Percentiles rank a stretch among this genome's conserved stretches.
Conservation (phyloP, 2,113 vertebrate genomes). For the Galeopterus variegatus region DNA sequence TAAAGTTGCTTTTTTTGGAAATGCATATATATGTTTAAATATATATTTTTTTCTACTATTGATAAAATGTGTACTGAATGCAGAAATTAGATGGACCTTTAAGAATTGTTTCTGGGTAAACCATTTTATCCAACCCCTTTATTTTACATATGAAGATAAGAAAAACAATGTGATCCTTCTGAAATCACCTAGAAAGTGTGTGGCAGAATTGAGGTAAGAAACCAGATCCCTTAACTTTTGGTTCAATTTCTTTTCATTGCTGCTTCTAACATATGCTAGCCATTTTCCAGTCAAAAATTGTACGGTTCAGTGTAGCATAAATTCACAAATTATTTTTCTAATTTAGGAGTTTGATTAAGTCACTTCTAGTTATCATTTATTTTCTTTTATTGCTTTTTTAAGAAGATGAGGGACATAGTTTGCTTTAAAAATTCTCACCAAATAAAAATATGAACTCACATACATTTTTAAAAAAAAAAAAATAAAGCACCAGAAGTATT, state of each 20-base stretch:
- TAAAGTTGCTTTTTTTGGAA: background rate
- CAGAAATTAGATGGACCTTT: background rate
- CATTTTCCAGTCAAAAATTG: slow-evolving; percentile 73
- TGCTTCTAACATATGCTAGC: slow-evolving; percentile 70
- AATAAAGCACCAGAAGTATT: slow-evolving; percentile 16
- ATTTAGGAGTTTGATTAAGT: slow-evolving; percentile 72
- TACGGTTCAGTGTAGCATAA: slow-evolving; percentile 32
- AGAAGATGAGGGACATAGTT: background rate
- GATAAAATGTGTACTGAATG: background rate
- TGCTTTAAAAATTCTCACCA: background rate
- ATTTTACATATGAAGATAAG: slow-evolving; percentile 54
- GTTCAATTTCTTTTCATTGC: slow-evolving; percentile 70
- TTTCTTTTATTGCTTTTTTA: slow-evolving; percentile 48
- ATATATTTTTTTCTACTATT: background rate
- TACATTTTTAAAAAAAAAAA: background rate
- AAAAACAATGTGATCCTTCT: background rate
- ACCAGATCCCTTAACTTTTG: slow-evolving; percentile 59
- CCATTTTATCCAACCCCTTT: background rate
- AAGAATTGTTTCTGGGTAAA: background rate
- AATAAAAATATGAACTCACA: slow-evolving; percentile 36
- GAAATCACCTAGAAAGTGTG: slow-evolving; percentile 42
- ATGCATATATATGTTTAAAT: background rate
- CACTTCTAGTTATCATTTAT: slow-evolving; percentile 43
- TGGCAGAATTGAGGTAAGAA: slow-evolving; percentile 49
- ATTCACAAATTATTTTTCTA: slow-evolving; percentile 76